These are phyloP conservation scores for Theocolax elegans DNA, from an alignment of 1,140 invertebrate genomes.

Conservation along the genomic window DNA sequence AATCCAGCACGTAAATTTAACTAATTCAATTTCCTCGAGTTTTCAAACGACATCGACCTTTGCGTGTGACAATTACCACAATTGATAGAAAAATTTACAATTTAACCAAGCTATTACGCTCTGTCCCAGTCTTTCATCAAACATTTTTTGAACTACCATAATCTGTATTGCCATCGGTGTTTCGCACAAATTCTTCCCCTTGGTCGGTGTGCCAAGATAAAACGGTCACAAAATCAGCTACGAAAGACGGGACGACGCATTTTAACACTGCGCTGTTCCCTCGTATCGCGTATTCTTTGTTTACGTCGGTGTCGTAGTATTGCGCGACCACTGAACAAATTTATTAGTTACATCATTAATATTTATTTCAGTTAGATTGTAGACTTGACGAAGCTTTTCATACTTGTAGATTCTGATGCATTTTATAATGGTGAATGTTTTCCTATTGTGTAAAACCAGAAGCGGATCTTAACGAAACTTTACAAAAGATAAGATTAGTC, in stretches of 20 bases:
- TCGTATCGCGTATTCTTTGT: conserved; percentile 91
- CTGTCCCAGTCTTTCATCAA: conserved; percentile 23
- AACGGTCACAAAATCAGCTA: conserved; percentile 90
- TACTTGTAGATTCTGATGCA: too few species aligned
- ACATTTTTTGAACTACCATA: conserved; percentile 30
- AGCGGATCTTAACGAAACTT: too few species aligned
- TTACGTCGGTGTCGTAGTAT: conserved; percentile 87
- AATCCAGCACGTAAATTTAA: too few species aligned
- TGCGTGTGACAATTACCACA: background rate
- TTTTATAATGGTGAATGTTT: too few species aligned
- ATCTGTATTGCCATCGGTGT: conserved; percentile 40
- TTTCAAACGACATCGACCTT: too few species aligned
- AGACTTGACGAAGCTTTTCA: too few species aligned
- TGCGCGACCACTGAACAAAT: conserved; percentile 81
- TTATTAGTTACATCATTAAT: conserved; percentile 13
- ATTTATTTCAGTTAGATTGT: background rate
- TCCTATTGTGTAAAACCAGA: too few species aligned
- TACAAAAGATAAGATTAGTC: too few species aligned
- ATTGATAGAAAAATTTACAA: background rate
- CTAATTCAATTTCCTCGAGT: too few species aligned
- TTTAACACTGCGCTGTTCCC: conserved; percentile 92
- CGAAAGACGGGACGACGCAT: conserved; percentile 91
- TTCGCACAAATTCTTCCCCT: conserved; percentile 75
- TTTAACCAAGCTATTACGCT: background rate
- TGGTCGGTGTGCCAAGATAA: conserved; percentile 88